Conservation (phyloP, 2,113 vertebrate genomes). For the Pagrus major region DNA sequence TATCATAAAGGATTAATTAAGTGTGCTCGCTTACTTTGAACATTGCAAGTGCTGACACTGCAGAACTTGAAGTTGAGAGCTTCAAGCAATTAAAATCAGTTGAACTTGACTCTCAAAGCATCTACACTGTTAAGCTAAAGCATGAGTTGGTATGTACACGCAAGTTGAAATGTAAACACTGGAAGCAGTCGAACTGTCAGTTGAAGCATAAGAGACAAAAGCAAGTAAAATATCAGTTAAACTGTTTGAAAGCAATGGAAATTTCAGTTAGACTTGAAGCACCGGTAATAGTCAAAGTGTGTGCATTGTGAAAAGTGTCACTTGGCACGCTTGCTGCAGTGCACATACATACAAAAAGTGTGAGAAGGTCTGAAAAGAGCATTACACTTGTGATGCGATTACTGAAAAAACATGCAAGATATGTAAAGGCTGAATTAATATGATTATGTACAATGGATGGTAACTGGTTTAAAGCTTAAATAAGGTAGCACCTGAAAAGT, state of each 20-base stretch:
- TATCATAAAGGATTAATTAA: neutral
- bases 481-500: neutral
- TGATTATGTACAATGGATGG: too few relatives aligned
- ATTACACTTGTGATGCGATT: too few relatives aligned
- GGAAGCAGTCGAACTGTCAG: neutral
- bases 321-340: too few relatives aligned
- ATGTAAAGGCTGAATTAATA: too few relatives aligned
- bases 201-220: neutral
- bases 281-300: too few relatives aligned
- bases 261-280: neutral
- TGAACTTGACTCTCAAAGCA: too few relatives aligned
- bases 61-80: too few relatives aligned
- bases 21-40: neutral
- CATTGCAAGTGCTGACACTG: neutral
- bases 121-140: too few relatives aligned
- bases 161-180: neutral
- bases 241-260: neutral
- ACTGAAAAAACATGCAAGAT: too few relatives aligned
- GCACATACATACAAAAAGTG: too few relatives aligned
- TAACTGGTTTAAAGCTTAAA: neutral
- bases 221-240: neutral
- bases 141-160: too few relatives aligned
- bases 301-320: neutral
- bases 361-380: too few relatives aligned
- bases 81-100: neutral